Base-by-base conservation (phyloP, 2,888 invertebrate species). In the Pedicia rivosa region DNA sequence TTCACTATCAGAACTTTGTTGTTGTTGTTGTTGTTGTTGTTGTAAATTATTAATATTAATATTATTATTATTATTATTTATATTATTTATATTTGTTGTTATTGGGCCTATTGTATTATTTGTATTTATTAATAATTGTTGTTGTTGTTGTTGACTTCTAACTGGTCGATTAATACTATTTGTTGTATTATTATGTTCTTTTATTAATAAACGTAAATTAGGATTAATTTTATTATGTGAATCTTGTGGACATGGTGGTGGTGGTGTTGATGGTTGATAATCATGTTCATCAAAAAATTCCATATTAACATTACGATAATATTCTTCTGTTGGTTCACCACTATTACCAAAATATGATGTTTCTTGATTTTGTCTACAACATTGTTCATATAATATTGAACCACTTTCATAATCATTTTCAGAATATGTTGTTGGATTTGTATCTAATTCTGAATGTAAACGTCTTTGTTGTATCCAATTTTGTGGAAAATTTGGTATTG, bases 331-430 rank as follows among this genome's bases (percentile, higher is more conserved):
- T 30, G 50, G 50, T 41, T 50, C 50, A 30, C 50, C 50, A 33
- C 48, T 47, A 40, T 47, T 46, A 34, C 47, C 49, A 36, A 50
- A 50, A 40, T 47, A 50, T n/a, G 46, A 46, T 14, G 26, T 36
- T 16, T 16, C n/a, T 7, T 49, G 49, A 34, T 49, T 44, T 29
- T 48, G 48, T 29, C 46, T 47, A 34, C 47, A 47, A 24, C 50
- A 49, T 41, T 50, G 48, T 38, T 51, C 50, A 40, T 51, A 51
- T 14, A 50, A 39, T 20, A 50, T 47, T 8, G 50, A 51, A 10
- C 49, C 50, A 4, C 49, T 48, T 38, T 51, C 50, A 41, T 50
- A 51, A 32, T 50, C 50, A 43, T 50, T 50, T 35, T 50, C 50
- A 13, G 10, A 7, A 27, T 32, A 22, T 19, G 12, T 17, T n/a